Conservation (phyloP, 2,888 invertebrate genomes). For the Diaprepes abbreviatus region DNA sequence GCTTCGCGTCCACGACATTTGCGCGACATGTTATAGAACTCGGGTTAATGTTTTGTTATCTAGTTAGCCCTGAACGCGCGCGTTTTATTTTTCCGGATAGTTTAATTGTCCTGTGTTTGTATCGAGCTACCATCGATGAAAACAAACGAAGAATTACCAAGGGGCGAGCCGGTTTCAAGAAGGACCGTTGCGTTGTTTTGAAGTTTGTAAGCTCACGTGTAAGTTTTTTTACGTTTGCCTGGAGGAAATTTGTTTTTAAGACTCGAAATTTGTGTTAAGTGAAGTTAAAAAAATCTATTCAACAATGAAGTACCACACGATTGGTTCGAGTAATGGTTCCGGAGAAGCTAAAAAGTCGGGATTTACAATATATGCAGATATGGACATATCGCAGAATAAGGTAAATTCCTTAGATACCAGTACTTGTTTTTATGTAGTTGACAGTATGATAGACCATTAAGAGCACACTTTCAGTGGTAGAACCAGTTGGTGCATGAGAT, state of each 20-base stretch:
- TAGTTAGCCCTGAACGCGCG: slow-evolving; percentile 26
- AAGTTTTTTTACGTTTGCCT: not conserved
- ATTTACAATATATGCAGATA: slow-evolving; percentile 76
- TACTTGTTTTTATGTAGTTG: slow-evolving; percentile 23
- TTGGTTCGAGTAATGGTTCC: slow-evolving; percentile 76
- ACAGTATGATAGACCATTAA: slow-evolving; percentile 24
- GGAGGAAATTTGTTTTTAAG: not conserved
- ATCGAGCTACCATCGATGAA: slow-evolving; percentile 9
- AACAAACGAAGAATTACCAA: not conserved
- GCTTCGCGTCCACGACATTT: slow-evolving; percentile 25
- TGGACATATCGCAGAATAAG: slow-evolving; percentile 72
- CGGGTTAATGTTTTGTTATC: slow-evolving; percentile 47
- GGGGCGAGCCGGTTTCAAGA: slow-evolving; percentile 1
- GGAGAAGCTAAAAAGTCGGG: slow-evolving; percentile 78
- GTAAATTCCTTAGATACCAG: slow-evolving; percentile 61
- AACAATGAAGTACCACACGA: slow-evolving; percentile 74
- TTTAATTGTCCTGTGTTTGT: slow-evolving; percentile 30
- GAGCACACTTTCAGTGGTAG: slow-evolving; percentile 20
- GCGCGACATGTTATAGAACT: slow-evolving; percentile 31
- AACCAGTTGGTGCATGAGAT: not conserved
- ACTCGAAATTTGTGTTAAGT: slow-evolving; percentile 1
- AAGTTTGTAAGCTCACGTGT: slow-evolving; percentile 18
- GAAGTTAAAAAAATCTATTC: not conserved
- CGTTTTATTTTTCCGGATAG: slow-evolving; percentile 23
- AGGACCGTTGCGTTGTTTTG: slow-evolving; percentile 26